Percentiles rank a stretch among this genome's conserved stretches.
phyloP scores from a whole-genome alignment of 1,140 invertebrate genomes.

The Drosophila bifasciata region DNA sequence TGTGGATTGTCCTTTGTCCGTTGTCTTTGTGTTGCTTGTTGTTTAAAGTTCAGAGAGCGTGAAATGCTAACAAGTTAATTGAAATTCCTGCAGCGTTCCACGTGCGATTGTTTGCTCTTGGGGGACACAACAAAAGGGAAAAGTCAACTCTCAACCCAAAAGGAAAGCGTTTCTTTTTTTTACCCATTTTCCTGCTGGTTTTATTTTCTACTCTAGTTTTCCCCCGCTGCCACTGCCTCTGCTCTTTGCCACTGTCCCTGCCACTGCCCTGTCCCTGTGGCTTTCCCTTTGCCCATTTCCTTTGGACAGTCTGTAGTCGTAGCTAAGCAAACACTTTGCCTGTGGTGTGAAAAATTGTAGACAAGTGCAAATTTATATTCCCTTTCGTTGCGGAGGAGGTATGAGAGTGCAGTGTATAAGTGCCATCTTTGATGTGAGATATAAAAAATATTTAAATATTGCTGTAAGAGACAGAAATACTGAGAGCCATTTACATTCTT shows the following conservation, averaged over 20 bases:
- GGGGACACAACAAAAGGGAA: slow-evolving; percentile 34
- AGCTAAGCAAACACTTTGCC: slow-evolving; percentile 51
- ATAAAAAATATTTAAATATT: slow-evolving; percentile 47
- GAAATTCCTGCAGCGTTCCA: slow-evolving; percentile 61
- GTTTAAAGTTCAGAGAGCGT: slow-evolving; percentile 45
- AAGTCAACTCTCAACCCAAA: slow-evolving; percentile 13
- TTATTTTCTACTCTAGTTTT: slow-evolving; percentile 2
- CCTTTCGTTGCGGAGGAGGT: slow-evolving; percentile 19
- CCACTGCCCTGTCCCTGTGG: not conserved
- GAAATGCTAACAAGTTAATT: slow-evolving; percentile 62
- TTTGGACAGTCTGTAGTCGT: not conserved
- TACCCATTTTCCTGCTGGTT: slow-evolving; percentile 10
- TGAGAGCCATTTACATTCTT: slow-evolving; percentile 48
- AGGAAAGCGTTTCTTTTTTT: slow-evolving; percentile 33
- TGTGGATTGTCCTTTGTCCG: slow-evolving; percentile 16
- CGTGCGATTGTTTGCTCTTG: slow-evolving; percentile 53
- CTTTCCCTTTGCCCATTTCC: not conserved
- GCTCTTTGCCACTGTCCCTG: not conserved
- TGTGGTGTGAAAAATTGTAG: slow-evolving; percentile 55
- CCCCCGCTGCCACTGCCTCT: not conserved
- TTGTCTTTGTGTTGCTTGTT: slow-evolving; percentile 26
- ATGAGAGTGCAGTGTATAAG: slow-evolving; percentile 22
- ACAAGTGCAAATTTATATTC: slow-evolving; percentile 62
- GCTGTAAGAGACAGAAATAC: slow-evolving; percentile 21
- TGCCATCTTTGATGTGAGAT: slow-evolving; percentile 34